phyloP scores from a whole-genome alignment of 2,113 vertebrate species.

The Chinchilla lanigera region DNA sequence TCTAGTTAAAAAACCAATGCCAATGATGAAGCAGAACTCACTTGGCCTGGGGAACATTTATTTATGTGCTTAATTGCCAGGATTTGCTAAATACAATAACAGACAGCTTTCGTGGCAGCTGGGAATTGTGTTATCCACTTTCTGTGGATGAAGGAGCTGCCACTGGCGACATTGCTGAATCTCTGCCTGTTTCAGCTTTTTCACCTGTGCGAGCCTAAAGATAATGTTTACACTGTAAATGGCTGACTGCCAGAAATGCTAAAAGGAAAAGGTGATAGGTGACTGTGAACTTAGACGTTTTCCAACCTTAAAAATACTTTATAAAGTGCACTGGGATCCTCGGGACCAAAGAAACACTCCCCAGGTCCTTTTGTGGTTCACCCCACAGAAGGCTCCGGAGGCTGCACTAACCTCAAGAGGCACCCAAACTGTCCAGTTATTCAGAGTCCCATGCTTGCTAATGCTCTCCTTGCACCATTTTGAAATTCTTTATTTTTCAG shows the following conservation, averaged over 20 bases:
- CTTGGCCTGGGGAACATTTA: background rate
- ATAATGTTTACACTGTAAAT: background rate
- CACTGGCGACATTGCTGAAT: slow-evolving; percentile 50
- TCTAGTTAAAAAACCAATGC: slow-evolving; percentile 26
- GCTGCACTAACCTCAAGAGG: background rate
- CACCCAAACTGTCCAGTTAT: background rate
- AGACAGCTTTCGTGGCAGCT: background rate
- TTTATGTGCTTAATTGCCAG: background rate
- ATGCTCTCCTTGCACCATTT: background rate
- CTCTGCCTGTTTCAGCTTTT: slow-evolving; percentile 33
- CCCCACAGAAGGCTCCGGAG: background rate
- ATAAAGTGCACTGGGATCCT: background rate
- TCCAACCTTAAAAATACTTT: background rate
- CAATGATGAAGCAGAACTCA: background rate
- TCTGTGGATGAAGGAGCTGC: background rate
- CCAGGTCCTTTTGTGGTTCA: background rate
- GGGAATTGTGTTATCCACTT: background rate
- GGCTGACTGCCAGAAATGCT: background rate
- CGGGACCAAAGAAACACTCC: background rate
- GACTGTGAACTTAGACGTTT: background rate
- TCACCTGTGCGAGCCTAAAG: slow-evolving; percentile 41
- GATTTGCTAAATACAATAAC: background rate
- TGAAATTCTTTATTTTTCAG: background rate
- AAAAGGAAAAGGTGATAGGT: background rate
- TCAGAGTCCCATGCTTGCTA: background rate